Evolutionary conservation across 2,888 invertebrate genomes (phyloP).

Genomic region (Eupeodes luniger): DNA sequence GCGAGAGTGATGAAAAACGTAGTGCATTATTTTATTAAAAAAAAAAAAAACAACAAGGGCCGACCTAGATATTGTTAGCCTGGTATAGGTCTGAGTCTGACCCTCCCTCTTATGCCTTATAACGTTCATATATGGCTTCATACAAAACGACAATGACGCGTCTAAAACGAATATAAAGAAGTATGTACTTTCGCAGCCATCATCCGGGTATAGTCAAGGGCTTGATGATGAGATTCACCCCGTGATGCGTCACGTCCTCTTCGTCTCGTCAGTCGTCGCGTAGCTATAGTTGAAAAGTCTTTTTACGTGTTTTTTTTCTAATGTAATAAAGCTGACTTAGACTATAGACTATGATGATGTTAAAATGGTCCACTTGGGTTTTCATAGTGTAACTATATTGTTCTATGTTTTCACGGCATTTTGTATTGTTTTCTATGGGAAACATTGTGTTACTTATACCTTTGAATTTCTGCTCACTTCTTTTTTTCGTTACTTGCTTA

Average conservation of each 20-base stretch:
- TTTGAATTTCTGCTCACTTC: slow-evolving; percentile 61
- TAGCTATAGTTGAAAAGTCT: slow-evolving; percentile 16
- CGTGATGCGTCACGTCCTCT: slow-evolving; percentile 27
- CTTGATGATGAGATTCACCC: slow-evolving; percentile 69
- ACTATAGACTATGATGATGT: slow-evolving; percentile 21
- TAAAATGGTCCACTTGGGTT: slow-evolving; percentile 64
- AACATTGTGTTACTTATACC: slow-evolving; percentile 60
- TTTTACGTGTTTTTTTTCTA: slow-evolving; percentile 9
- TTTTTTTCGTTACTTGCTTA: slow-evolving; percentile 43
- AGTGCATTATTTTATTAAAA: slow-evolving; percentile 31
- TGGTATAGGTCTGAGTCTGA: slow-evolving; percentile 32
- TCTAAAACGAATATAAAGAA: slow-evolving; percentile 44
- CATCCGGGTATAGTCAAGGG: slow-evolving; percentile 70
- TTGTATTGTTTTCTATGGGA: slow-evolving; percentile 49
- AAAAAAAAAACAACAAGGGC: slow-evolving; percentile 38
- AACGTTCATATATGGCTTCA: background rate
- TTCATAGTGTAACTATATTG: slow-evolving; percentile 31
- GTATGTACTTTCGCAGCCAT: slow-evolving; percentile 71
- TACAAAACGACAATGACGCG: slow-evolving; percentile 1
- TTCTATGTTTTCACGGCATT: slow-evolving; percentile 29
- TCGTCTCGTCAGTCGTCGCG: background rate
- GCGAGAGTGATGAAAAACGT: slow-evolving; percentile 43
- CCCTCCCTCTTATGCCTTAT: slow-evolving; percentile 55
- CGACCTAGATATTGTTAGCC: slow-evolving; percentile 64
- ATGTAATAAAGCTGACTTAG: slow-evolving; percentile 52